These are phyloP conservation scores for Marcusenius ussheri DNA, from an alignment of 2,113 vertebrate species.

Conservation along the genomic window DNA sequence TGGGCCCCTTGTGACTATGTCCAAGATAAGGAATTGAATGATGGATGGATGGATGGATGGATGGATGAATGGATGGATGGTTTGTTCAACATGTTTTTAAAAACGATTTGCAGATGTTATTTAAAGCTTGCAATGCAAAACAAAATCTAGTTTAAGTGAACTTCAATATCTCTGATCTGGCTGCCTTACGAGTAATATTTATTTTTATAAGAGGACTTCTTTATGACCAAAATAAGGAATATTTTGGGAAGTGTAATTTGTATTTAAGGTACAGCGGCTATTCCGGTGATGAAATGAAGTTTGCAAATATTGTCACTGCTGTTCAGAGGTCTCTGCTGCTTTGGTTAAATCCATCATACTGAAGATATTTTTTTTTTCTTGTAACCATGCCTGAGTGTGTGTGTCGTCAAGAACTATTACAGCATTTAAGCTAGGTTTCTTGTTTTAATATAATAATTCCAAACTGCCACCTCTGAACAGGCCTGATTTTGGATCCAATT, in stretches of 20 bases:
- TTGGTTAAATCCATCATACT: neutral
- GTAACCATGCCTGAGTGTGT: neutral
- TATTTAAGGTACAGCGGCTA: neutral
- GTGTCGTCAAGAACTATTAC: neutral
- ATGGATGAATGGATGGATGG: neutral
- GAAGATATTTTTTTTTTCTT: neutral
- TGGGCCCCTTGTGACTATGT: neutral
- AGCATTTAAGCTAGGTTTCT: neutral
- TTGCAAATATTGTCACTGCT: neutral
- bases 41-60: neutral
- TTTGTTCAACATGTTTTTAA: neutral
- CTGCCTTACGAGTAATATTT: constrained; percentile 3
- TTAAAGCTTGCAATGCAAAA: neutral
- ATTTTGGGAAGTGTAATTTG: neutral
- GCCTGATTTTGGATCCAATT: neutral
- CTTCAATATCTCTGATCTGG: neutral
- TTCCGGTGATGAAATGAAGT: neutral
- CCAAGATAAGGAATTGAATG: neutral
- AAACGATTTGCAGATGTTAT: neutral
- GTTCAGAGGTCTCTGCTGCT: neutral
- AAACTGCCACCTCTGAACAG: neutral
- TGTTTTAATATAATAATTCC: neutral
- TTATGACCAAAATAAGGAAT: neutral
- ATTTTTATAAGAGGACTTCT: neutral
- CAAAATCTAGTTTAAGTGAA: neutral